Conservation (phyloP, 2,888 invertebrate species). For the Hypomecis atomaria region DNA sequence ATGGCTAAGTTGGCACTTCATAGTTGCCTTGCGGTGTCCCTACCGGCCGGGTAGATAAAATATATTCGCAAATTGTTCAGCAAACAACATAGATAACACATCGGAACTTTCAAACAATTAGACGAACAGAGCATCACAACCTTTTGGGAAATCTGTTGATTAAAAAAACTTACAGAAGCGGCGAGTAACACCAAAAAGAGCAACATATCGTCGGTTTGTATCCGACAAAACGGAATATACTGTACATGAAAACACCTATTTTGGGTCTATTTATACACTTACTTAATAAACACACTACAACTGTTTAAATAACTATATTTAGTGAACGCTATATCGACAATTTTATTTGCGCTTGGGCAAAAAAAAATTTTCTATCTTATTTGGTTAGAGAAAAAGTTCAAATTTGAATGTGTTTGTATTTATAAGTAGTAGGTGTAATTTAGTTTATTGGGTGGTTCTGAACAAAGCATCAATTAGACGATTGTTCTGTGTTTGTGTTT, state of each 20-base stretch:
- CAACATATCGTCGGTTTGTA: constrained; percentile 73
- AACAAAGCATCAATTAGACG: constrained; percentile 68
- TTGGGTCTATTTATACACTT: constrained; percentile 69
- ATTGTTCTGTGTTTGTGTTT: constrained; percentile 56
- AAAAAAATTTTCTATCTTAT: constrained; percentile 19
- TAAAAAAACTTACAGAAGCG: constrained; percentile 66
- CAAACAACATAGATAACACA: too few relatives aligned
- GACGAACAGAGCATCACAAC: too few relatives aligned
- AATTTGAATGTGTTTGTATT: constrained; percentile 30
- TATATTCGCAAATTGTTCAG: too few relatives aligned
- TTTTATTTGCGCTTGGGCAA: background rate
- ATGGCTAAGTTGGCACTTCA: too few relatives aligned
- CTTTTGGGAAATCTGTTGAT: too few relatives aligned
- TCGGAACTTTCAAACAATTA: too few relatives aligned
- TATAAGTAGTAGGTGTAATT: constrained; percentile 10
- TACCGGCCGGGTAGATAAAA: too few relatives aligned
- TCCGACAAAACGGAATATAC: constrained; percentile 75
- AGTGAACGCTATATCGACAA: constrained; percentile 40
- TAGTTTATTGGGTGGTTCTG: constrained; percentile 44
- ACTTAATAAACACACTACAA: constrained; percentile 53
- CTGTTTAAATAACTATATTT: constrained; percentile 59
- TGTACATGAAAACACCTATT: constrained; percentile 63
- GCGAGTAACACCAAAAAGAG: constrained; percentile 67
- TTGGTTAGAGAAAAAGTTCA: background rate
- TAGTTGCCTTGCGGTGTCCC: too few relatives aligned